Conservation (phyloP, 2,888 invertebrate genomes). For the Hirudinaria manillensis region DNA sequence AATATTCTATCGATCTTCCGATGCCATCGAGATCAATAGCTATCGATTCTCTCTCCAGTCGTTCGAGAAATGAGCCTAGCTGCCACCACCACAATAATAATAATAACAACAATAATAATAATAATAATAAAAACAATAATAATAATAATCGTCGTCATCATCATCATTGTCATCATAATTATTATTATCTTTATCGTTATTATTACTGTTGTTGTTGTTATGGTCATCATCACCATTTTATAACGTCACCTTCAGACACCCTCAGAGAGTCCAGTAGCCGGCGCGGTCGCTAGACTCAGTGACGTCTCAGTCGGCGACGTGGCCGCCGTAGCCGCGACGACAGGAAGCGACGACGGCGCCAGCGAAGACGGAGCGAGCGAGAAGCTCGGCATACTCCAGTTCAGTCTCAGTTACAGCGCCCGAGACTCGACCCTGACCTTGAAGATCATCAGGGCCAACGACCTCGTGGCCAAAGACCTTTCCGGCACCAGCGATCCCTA, state of each 20-base stretch:
- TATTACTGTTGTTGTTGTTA: background rate
- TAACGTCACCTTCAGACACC: background rate
- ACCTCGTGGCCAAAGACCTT: slow-evolving; percentile 53
- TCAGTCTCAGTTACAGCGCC: slow-evolving; percentile 50
- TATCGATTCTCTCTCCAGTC: too few relatives aligned
- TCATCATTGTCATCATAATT: background rate
- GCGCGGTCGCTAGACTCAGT: slow-evolving; percentile 18
- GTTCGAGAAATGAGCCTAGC: background rate
- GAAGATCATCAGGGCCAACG: slow-evolving; percentile 47
- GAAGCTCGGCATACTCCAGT: slow-evolving; percentile 46
- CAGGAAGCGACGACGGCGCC: slow-evolving; percentile 22
- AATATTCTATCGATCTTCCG: too few relatives aligned
- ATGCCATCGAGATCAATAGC: too few relatives aligned
- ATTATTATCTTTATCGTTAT: background rate
- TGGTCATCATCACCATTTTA: background rate
- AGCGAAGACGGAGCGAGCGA: slow-evolving; percentile 31
- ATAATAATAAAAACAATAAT: background rate
- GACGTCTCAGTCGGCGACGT: slow-evolving; percentile 24
- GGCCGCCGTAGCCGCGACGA: background rate
- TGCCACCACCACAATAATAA: background rate
- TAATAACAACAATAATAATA: background rate
- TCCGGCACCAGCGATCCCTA: slow-evolving; percentile 54
- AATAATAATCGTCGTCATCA: background rate
- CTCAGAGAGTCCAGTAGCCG: slow-evolving; percentile 15
- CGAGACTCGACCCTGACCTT: slow-evolving; percentile 49